A percentile compares a stretch with the other conserved stretches of the same genome.
These are phyloP conservation scores for Rhogogaster chlorosoma DNA, from an alignment of 2,888 invertebrate species.

Conservation along the genomic window DNA sequence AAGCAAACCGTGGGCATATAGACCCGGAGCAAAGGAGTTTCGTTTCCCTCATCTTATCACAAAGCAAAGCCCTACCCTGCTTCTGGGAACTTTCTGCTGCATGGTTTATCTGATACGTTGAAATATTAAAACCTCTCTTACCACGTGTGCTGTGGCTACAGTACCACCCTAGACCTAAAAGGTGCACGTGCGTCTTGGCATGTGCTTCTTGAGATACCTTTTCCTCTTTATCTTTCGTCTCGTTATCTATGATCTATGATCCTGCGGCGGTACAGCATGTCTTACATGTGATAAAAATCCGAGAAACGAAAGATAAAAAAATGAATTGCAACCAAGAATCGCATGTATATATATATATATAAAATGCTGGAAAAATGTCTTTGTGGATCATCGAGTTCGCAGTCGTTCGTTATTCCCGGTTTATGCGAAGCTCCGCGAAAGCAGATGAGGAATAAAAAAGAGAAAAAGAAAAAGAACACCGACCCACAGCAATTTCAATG, in stretches of 20 bases:
- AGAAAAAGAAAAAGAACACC: background rate
- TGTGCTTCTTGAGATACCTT: background rate
- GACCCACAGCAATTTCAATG: slow-evolving; percentile 19
- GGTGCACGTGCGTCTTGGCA: slow-evolving; percentile 25
- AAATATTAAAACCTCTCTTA: slow-evolving; percentile 26
- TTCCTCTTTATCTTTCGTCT: background rate
- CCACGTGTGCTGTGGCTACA: slow-evolving; percentile 7
- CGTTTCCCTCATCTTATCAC: slow-evolving; percentile 48
- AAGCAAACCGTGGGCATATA: slow-evolving; percentile 44
- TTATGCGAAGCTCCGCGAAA: background rate
- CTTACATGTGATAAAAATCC: background rate
- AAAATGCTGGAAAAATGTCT: background rate
- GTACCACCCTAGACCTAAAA: background rate
- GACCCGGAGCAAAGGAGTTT: slow-evolving; percentile 1
- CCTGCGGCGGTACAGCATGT: background rate
- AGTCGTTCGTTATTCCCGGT: background rate
- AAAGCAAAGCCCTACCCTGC: slow-evolving; percentile 23
- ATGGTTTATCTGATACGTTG: slow-evolving; percentile 30
- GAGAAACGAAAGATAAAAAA: background rate
- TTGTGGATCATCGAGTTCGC: background rate
- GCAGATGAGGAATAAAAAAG: background rate
- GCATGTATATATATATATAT: background rate
- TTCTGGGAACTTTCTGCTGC: slow-evolving; percentile 17
- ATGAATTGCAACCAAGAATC: background rate
- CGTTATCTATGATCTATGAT: background rate